Conservation (phyloP, 2,113 vertebrate genomes). For the Steatornis caripensis region DNA sequence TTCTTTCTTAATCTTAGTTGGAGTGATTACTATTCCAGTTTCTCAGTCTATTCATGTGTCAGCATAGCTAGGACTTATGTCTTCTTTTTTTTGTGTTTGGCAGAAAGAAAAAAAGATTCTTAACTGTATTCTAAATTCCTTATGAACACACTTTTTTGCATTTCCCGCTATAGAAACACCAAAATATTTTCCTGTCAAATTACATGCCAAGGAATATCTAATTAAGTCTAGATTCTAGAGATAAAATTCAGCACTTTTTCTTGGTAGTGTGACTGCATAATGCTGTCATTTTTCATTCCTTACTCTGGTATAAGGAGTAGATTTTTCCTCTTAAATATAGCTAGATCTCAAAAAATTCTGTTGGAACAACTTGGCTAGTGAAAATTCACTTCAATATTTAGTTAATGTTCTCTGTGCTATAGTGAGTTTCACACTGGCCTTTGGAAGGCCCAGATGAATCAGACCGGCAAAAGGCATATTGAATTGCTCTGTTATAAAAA, state of each 20-base stretch:
- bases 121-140: neutral
- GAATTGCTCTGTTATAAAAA: neutral
- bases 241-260: neutral
- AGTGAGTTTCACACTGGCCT: neutral
- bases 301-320: neutral
- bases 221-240: neutral
- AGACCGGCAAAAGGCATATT: neutral
- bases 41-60: neutral
- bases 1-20: neutral
- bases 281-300: neutral
- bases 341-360: neutral
- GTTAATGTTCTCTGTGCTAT: neutral
- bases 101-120: neutral
- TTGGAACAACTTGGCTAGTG: neutral
- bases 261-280: neutral
- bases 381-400: neutral
- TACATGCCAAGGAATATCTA: neutral
- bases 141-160: neutral
- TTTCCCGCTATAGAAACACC: neutral
- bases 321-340: neutral
- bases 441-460: neutral
- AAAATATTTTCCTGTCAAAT: neutral
- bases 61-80: neutral
- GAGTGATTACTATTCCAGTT: neutral
- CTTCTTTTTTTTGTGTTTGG: neutral